Base-by-base conservation (phyloP, 2,113 vertebrate genomes). In the Octodon degus region DNA sequence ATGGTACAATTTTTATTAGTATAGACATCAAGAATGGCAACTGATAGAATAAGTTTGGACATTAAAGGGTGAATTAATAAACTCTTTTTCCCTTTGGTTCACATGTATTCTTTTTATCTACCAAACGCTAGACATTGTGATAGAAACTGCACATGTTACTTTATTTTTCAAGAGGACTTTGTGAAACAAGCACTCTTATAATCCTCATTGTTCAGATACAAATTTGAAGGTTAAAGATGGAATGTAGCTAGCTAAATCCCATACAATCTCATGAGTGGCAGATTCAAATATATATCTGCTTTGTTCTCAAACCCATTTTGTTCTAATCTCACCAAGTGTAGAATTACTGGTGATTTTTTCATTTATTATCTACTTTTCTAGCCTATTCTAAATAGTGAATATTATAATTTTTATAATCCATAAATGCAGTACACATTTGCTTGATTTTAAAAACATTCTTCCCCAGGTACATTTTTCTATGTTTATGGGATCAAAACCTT, bases 121-220 rank as follows among this genome's bases (percentile, higher is more conserved):
- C 11, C 9, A 68, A 86, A 30, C 87, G 20, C 32, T 53, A 82
- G 47, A 68, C 43, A 47, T 70, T 80, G 32, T 94, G 60, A 77
- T 87, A 84, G 58, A 86, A 93, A 43, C 0, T 50, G 43, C 25
- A 79, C 16, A 13, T 40, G 63, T 89, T 55, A 68, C 53, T 79
- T 89, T 86, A 88, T 85, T 88, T 94, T 86, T 91, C 67, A 93
- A 77, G 83, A 19, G 11, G 90, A 83, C 3, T 81, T 91, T 74
- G 16, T 86, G 34, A 86, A 12, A 13, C 34, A 85, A 32, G 7
- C 11, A 86, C 37, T 89, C 34, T 86, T 93, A n/a, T 90, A 86
- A 91, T 88, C 4, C 7, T 9, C 24, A 80, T 89, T 96, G 94
- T 77, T 20, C 3, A 89, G 7, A 68, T n/a, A 86, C 22, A 90